Base-by-base conservation (phyloP, 2,888 invertebrate species). In the Spilarctia lutea region DNA sequence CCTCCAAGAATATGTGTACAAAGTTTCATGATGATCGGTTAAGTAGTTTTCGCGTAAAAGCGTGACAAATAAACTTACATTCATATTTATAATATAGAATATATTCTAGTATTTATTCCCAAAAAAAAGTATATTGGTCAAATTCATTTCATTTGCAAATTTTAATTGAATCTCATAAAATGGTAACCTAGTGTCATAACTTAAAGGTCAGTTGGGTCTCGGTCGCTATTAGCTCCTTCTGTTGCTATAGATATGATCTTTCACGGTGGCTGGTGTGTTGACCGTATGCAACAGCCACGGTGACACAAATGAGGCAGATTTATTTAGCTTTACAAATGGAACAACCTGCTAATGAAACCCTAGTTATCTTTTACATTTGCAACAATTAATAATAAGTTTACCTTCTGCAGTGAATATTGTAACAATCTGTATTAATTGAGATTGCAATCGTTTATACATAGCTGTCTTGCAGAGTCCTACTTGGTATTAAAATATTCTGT, bases 291-390 rank as follows among this genome's bases (percentile, higher is more conserved):
- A 60, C 33, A 18, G 60, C 63, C 30, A 72, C 39, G 65, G 72
- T 79, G 79, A 81, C 80, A 85, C 79, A 73, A 78, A 74, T 83
- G 74, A 82, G 71, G 74, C 75, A 85, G 83, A 84, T 85, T 85
- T 82, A 85, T 86, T 82, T 79, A 77, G 75, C 65, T 65, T 70
- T 76, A 74, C 81, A 81, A 81, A 82, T 78, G 8, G 77, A 71
- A 82, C 86, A 80, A 82, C 84, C 85, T 84, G 85, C 78, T 86
- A 86, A 86, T 86, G 84, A 86, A 85, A 52, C 63, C 76, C 81
- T 77, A 81, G 81, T 82, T 86, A 83, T 80, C 81, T 72, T 76
- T 82, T 85, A 81, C 73, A 83, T 83, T 85, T 85, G 79, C 83
- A 81, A 80, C 85, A 80, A 83, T 86, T 86, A 84, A 85, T 84